Percentiles rank a stretch among this genome's conserved stretches.
Evolutionary conservation across 1,140 invertebrate species (phyloP).

Genomic region (Plutomurus gul): DNA sequence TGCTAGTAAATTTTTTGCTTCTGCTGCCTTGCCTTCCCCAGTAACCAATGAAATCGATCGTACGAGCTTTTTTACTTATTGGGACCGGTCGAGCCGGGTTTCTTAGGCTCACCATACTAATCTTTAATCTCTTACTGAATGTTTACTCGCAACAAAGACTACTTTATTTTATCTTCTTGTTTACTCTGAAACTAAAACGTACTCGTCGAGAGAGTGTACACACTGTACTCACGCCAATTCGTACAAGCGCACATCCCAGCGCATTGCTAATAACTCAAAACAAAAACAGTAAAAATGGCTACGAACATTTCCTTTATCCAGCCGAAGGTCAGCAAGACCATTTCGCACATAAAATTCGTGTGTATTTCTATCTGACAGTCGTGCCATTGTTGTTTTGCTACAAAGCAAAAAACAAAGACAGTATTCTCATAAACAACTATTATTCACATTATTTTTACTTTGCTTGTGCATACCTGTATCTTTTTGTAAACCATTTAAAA

Average conservation of each 20-base stretch:
- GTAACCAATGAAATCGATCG: not conserved
- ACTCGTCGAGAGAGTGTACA: not conserved
- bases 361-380: too few species aligned
- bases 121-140: not conserved
- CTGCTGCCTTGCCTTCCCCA: not conserved
- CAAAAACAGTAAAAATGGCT: not conserved
- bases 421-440: too few species aligned
- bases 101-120: not conserved
- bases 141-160: slow-evolving; percentile 12
- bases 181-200: not conserved
- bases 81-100: slow-evolving; percentile 10
- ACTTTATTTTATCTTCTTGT: not conserved
- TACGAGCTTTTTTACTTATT: slow-evolving; percentile 8
- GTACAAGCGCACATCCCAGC: not conserved
- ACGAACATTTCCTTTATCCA: slow-evolving; percentile 26
- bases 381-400: too few species aligned
- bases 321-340: slow-evolving; percentile 1
- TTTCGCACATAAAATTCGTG: too few species aligned
- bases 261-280: not conserved
- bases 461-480: too few species aligned
- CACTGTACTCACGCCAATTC: not conserved
- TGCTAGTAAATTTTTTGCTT: not conserved
- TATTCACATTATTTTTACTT: too few species aligned
- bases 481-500: too few species aligned
- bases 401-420: too few species aligned